phyloP scores from a whole-genome alignment of 2,113 vertebrate genomes.

The Tursiops truncatus region DNA sequence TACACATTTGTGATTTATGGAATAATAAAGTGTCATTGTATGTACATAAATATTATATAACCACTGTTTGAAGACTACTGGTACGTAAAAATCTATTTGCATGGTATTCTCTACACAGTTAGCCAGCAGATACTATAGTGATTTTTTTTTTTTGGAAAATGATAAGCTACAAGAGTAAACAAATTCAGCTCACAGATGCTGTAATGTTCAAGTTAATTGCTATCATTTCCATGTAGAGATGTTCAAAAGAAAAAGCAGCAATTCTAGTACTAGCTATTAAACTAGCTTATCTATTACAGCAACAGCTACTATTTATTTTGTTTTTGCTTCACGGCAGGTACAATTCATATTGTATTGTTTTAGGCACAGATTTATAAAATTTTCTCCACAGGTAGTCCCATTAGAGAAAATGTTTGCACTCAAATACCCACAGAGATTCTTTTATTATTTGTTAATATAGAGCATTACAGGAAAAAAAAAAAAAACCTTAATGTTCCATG shows the following conservation, averaged over 20 bases:
- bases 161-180: neutral
- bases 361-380: slow-evolving; percentile 55
- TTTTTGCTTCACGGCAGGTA: slow-evolving; percentile 26
- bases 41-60: neutral
- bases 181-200: neutral
- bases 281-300: neutral
- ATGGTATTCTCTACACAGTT: neutral
- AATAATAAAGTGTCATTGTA: neutral
- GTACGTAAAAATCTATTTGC: neutral
- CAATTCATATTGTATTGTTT: slow-evolving; percentile 64
- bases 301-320: slow-evolving; percentile 56
- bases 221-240: neutral
- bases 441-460: slow-evolving; percentile 45
- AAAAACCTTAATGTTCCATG: neutral
- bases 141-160: neutral
- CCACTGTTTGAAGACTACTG: neutral
- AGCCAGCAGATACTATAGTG: neutral
- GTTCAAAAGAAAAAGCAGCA: neutral
- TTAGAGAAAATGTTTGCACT: slow-evolving; percentile 46
- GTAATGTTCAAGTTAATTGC: neutral
- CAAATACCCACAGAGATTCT: neutral
- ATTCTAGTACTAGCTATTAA: slow-evolving; percentile 8
- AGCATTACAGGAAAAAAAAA: neutral
- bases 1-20: neutral
- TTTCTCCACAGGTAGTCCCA: slow-evolving; percentile 44